Conservation (phyloP, 2,888 invertebrate genomes). For the Desoria tigrina region DNA sequence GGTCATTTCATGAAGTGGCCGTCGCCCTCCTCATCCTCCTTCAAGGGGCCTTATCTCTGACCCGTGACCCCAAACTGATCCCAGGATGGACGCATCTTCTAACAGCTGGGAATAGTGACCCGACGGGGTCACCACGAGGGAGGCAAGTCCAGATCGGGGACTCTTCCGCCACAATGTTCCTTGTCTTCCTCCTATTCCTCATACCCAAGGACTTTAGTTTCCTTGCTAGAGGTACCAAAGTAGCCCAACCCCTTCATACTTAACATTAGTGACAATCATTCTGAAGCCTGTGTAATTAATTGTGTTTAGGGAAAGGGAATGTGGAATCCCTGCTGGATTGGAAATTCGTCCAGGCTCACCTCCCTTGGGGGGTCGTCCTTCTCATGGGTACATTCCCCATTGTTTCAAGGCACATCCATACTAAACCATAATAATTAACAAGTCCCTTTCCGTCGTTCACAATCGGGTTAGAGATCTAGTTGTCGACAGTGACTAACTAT, state of each 20-base stretch:
- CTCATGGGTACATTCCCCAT: conserved; percentile 43
- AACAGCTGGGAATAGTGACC: too few species aligned
- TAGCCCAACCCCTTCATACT: too few species aligned
- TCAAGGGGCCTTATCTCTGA: conserved; percentile 83
- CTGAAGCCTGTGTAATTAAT: too few species aligned
- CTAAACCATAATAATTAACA: too few species aligned
- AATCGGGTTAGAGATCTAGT: too few species aligned
- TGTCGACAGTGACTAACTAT: too few species aligned
- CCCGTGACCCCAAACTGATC: conserved; percentile 83
- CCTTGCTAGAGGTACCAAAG: conserved; percentile 65
- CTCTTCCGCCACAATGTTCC: conserved; percentile 79
- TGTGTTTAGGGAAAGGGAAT: conserved; percentile 2
- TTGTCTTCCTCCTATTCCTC: conserved; percentile 79
- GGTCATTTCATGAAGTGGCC: conserved; percentile 72
- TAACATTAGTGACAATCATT: too few species aligned
- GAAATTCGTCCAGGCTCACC: conserved; percentile 79
- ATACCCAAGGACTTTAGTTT: conserved; percentile 78
- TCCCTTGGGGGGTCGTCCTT: conserved; percentile 71
- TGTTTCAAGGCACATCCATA: too few species aligned
- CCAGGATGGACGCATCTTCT: conserved; percentile 79
- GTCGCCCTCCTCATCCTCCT: conserved; percentile 74
- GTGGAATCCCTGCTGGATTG: conserved; percentile 59
- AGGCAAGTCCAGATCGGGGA: too few species aligned
- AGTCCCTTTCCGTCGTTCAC: too few species aligned
- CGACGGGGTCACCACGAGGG: too few species aligned